Evolutionary conservation across 2,888 invertebrate species (phyloP), one percentile per base, ranked within the genome.

Genomic region (Nephrotoma guestfalica): DNA sequence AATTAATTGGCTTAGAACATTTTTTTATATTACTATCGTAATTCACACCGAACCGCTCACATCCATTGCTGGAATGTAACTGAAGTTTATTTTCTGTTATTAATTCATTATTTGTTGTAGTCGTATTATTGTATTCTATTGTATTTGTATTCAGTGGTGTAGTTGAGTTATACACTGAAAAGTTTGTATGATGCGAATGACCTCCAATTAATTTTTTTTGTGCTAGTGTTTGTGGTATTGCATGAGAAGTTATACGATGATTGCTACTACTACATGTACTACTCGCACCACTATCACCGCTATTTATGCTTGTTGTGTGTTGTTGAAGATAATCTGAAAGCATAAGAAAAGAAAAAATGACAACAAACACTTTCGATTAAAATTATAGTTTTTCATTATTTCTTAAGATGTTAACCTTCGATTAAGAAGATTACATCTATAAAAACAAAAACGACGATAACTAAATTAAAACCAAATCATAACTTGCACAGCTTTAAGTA

Each of bases 51-150:
- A 85, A 45, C 9, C 86, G 87, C 87, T 90, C 91, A 89, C 89
- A 89, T 89, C 90, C 91, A 90, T 89, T 89, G 89, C 90, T 91
- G 90, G 90, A 90, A 90, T 90, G 89, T 89, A 90, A 91, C 89
- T 91, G 91, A 90, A 89, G 86, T 86, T 86, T 87, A 86, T 85
- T 85, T 43, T 85, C 85, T 41, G 71, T 71, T 43, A 85, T 85
- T 43, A 43, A 43, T 85, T 85, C 43, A 85, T 85, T 85, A 85
- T 43, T 85, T 43, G 85, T 85, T 85, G 45, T 85, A 18, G 11
- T 43, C 18, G 85, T 85, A 85, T 15, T 85, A 15, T 18, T 85
- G 18, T 43, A 18, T 43, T 18, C 43, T 43, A 18, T 85, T 85
- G 85, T 45, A 43, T 43, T 43, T 85, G 85, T 85, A 43, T 15